A percentile compares a stretch with the other conserved stretches of the same genome.
Evolutionary conservation across 2,113 vertebrate species (phyloP).

Genomic region (Saccopteryx bilineata): DNA sequence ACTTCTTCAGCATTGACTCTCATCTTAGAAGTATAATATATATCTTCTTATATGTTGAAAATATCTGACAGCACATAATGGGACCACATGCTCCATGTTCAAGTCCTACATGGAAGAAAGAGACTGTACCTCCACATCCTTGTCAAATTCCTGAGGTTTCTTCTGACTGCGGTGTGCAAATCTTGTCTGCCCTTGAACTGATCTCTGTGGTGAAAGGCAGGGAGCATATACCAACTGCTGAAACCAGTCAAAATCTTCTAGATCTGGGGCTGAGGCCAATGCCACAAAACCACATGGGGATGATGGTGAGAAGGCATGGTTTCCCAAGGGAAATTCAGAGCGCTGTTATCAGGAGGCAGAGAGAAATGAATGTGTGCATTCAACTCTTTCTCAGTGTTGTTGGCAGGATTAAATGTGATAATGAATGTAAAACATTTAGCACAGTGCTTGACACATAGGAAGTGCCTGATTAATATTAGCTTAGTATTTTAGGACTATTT

Average conservation of each 20-base stretch:
- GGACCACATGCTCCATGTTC: not conserved
- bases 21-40: not conserved
- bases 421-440: not conserved
- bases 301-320: accelerated
- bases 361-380: not conserved
- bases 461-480: not conserved
- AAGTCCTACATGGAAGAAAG: not conserved
- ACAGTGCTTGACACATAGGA: not conserved
- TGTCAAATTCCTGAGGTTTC: not conserved
- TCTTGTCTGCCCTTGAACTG: not conserved
- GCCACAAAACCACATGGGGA: not conserved
- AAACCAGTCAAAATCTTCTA: not conserved
- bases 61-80: not conserved
- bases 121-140: not conserved
- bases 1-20: not conserved
- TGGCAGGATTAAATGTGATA: not conserved
- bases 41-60: not conserved
- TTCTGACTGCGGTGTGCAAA: not conserved
- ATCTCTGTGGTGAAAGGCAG: not conserved
- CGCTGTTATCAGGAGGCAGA: not conserved
- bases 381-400: not conserved
- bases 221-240: not conserved
- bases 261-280: not conserved
- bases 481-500: not conserved
- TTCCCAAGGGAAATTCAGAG: not conserved